Evolutionary conservation across 2,888 invertebrate genomes (phyloP).

Genomic region (Anthrax anthrax): DNA sequence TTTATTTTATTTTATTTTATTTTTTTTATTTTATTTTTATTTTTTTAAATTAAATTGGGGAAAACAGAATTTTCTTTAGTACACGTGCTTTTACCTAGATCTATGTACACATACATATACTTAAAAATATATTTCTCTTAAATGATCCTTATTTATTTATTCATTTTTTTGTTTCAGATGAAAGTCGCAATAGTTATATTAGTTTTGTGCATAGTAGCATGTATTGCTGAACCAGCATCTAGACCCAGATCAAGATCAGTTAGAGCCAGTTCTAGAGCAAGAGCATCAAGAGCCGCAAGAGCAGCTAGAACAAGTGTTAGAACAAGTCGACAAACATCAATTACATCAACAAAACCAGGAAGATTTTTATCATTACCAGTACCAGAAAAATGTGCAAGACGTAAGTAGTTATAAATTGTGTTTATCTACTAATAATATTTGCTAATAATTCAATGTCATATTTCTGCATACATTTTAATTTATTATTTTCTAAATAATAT

Average conservation of each 20-base stretch:
- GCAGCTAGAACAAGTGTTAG: neutral
- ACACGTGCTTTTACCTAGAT: too few relatives aligned
- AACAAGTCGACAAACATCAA: conserved; percentile 46
- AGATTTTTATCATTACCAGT: conserved; percentile 70
- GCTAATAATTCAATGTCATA: too few relatives aligned
- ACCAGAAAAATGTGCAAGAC: conserved; percentile 67
- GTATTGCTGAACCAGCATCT: conserved; percentile 43
- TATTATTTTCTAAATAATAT: too few relatives aligned
- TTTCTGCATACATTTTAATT: too few relatives aligned
- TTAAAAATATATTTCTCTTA: too few relatives aligned
- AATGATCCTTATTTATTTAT: conserved; percentile 1
- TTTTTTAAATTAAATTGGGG: too few relatives aligned
- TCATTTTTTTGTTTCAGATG: conserved; percentile 42
- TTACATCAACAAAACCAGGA: conserved; percentile 54
- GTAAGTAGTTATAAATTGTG: conserved; percentile 54
- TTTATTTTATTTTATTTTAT: neutral
- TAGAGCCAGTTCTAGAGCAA: neutral
- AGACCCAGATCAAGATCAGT: conserved; percentile 9
- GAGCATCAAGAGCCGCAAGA: neutral
- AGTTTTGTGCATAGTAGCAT: conserved; percentile 38
- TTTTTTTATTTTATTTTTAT: too few relatives aligned
- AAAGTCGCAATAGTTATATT: conserved; percentile 50
- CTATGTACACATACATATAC: too few relatives aligned
- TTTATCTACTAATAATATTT: too few relatives aligned
- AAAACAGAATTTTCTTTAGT: too few relatives aligned